Conservation (phyloP, 2,113 vertebrate genomes). For the Thryonomys swinderianus region DNA sequence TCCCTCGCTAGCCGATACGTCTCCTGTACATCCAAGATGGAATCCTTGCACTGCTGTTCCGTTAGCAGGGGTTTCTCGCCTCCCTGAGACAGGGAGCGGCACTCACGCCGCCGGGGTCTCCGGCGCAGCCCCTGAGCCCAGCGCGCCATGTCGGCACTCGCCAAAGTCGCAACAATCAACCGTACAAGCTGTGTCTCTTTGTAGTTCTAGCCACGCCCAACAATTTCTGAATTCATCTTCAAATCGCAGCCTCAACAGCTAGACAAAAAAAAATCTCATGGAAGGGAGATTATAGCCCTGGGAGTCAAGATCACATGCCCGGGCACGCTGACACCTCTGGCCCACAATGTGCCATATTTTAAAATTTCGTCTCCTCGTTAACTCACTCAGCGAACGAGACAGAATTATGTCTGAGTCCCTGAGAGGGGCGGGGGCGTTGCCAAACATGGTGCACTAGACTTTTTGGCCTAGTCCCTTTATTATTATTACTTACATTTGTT, state of each 20-base stretch:
- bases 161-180: too few relatives aligned
- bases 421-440: accelerated
- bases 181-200: too few relatives aligned
- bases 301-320: accelerated
- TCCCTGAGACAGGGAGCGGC: too few relatives aligned
- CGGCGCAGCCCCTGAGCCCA: too few relatives aligned
- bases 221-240: neutral
- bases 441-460: neutral
- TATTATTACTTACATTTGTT: neutral
- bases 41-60: neutral
- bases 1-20: neutral
- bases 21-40: neutral
- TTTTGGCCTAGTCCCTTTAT: neutral
- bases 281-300: neutral
- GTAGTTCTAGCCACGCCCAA: too few relatives aligned
- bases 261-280: neutral
- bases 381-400: too few relatives aligned
- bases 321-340: too few relatives aligned
- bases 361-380: neutral
- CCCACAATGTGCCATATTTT: neutral
- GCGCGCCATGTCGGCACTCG: accelerated
- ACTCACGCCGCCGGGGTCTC: too few relatives aligned
- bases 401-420: accelerated
- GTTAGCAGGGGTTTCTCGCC: too few relatives aligned
- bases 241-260: neutral